Conservation (phyloP, 2,888 invertebrate species). For the Cephus runcator region DNA sequence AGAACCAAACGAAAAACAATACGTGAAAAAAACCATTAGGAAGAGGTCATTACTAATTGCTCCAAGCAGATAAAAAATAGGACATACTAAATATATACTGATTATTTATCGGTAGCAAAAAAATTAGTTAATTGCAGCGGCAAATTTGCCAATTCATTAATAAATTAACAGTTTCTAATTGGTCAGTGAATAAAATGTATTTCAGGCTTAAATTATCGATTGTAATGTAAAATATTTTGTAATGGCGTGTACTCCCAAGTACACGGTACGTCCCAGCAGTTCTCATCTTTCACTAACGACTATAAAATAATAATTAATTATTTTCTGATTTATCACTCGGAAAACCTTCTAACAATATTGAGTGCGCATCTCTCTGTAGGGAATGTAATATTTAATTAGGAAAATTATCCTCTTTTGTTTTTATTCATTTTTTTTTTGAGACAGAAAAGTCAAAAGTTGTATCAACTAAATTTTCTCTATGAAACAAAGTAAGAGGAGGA, state of each 20-base stretch:
- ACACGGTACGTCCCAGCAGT: not conserved
- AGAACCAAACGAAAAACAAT: constrained; percentile 36
- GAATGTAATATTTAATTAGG: not conserved
- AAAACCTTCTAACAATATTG: not conserved
- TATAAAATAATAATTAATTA: not conserved
- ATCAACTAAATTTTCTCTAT: not conserved
- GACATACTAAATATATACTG: not conserved
- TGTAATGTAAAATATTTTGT: not conserved
- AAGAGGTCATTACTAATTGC: constrained; percentile 34
- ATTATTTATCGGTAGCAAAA: not conserved
- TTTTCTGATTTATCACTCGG: not conserved
- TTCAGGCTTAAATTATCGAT: not conserved
- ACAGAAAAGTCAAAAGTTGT: not conserved
- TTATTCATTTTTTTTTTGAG: not conserved
- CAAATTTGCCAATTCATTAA: not conserved
- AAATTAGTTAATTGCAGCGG: not conserved
- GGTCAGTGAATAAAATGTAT: not conserved
- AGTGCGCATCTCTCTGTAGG: not conserved
- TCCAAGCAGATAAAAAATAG: constrained; percentile 28
- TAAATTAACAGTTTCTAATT: not conserved
- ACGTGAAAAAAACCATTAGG: constrained; percentile 27
- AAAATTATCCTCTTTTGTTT: not conserved
- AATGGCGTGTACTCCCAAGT: not conserved
- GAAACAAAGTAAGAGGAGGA: constrained; percentile 3
- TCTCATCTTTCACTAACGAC: not conserved